phyloP scores from a whole-genome alignment of 2,797 vertebrate genomes.

The Karalla daura region DNA sequence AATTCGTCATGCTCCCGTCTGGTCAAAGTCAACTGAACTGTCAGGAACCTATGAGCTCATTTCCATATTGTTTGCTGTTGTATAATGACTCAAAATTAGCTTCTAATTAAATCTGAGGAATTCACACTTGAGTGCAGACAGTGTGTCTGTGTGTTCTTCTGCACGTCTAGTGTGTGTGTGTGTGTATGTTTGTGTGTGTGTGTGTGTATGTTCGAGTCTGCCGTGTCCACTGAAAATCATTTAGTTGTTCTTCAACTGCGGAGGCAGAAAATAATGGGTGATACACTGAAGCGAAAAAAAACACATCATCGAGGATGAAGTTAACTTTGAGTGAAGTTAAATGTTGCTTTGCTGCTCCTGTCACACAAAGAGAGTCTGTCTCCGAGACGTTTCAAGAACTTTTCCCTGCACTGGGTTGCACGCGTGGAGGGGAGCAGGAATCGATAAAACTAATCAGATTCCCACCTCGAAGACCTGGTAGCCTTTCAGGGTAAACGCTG shows the following conservation, averaged over 20 bases:
- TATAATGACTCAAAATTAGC: constrained; percentile 83
- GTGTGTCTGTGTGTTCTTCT: constrained; percentile 56
- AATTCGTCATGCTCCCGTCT: constrained; percentile 55
- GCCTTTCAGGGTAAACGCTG: too few relatives aligned
- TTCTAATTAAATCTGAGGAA: constrained; percentile 82
- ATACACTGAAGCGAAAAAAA: constrained; percentile 59
- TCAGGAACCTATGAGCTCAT: constrained; percentile 75
- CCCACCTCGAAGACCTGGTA: too few relatives aligned
- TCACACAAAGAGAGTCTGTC: too few relatives aligned
- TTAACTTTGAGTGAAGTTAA: constrained; percentile 54
- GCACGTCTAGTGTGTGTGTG: constrained; percentile 29
- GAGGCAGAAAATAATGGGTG: constrained; percentile 61
- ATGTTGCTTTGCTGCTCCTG: constrained; percentile 1
- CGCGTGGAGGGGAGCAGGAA: too few relatives aligned
- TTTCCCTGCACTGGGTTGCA: too few relatives aligned
- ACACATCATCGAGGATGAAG: constrained; percentile 58
- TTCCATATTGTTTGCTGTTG: constrained; percentile 83
- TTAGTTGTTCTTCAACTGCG: constrained; percentile 71
- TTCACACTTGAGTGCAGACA: constrained; percentile 79
- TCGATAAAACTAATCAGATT: too few relatives aligned
- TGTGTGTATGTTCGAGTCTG: constrained; percentile 24
- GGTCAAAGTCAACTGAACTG: constrained; percentile 74
- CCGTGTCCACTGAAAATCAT: constrained; percentile 67
- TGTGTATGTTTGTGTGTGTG: constrained; percentile 32
- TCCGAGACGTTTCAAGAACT: too few relatives aligned